Evolutionary conservation across 2,113 vertebrate species (phyloP).

Genomic region (Campylomormyrus tamandua): DNA sequence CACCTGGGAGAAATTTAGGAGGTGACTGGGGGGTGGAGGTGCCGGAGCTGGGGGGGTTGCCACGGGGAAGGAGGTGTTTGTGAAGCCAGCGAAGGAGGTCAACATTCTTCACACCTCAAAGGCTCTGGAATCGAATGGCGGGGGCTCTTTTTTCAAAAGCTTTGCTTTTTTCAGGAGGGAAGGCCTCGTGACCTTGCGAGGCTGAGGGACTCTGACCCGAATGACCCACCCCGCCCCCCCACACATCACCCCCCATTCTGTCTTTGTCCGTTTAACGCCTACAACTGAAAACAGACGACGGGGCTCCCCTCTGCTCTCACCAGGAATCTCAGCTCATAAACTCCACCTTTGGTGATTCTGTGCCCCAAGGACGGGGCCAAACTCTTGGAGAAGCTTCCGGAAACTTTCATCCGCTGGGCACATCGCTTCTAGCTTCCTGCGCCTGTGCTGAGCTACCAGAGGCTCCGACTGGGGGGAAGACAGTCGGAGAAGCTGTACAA

Average conservation of each 20-base stretch:
- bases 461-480: neutral
- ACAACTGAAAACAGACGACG: neutral
- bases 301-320: neutral
- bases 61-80: constrained; percentile 12
- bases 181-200: constrained; percentile 22
- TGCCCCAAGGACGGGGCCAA: neutral
- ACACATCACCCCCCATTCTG: neutral
- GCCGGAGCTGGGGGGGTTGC: constrained; percentile 35
- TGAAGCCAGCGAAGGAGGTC: neutral
- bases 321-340: neutral
- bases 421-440: neutral
- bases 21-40: constrained; percentile 44
- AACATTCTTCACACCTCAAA: constrained; percentile 28
- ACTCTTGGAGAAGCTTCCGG: neutral
- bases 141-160: constrained; percentile 1
- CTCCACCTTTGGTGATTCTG: neutral
- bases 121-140: neutral
- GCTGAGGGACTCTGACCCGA: neutral
- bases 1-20: constrained; percentile 62
- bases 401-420: neutral
- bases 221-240: neutral
- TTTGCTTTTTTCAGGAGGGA: constrained; percentile 10
- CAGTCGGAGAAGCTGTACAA: neutral
- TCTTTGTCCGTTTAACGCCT: neutral
- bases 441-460: neutral